Base-by-base conservation (phyloP, 1,140 invertebrate species). In the Dreissena polymorpha region DNA sequence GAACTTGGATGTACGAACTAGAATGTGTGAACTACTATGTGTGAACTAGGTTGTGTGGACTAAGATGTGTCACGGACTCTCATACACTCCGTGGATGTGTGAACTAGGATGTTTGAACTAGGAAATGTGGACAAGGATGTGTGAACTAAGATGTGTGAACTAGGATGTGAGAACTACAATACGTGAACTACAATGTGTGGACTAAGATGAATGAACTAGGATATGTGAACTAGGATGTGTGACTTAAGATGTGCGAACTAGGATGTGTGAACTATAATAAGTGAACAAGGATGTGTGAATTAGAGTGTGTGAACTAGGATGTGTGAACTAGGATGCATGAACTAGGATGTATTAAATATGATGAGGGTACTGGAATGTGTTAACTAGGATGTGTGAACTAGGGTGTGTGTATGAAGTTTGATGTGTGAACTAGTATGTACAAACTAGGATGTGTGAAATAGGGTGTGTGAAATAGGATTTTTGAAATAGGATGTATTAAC, bases 121-220 rank as follows among this genome's bases (percentile, higher is more conserved):
- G 23, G 21, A 67, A 12, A 29, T 67, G 13, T 67, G 8, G 7
- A 67, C 23, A 10, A 23, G 14, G 64, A 67, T 23, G 64, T 67
- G 10, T 23, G 64, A n/a, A 23, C 64, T 67, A 67, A n/a, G 64
- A 67, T 67, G 14, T 67, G 21, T 67, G 21, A 67, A 67, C 13
- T 12, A 29, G 23, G 64, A 12, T 27, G 64, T 67, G 21, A 10
- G 64, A 67, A 67, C 13, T 67, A 67, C 7, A 10, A 16, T 27
- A 0, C 5, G 64, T 67, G 64, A 16, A 67, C 13, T n/a, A 39
- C 3, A 8, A 39, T 39, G 39, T 39, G 39, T 39, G 39, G 8
- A 39, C 39, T 5, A 39, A 8, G 39, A 39, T 39, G 39, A 5
- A 5, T 39, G 8, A 39, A 39, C 39, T 8, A 39, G 39, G 39